These are phyloP conservation scores for Tenthredo amoena DNA, from an alignment of 2,888 invertebrate genomes.

Conservation along the genomic window DNA sequence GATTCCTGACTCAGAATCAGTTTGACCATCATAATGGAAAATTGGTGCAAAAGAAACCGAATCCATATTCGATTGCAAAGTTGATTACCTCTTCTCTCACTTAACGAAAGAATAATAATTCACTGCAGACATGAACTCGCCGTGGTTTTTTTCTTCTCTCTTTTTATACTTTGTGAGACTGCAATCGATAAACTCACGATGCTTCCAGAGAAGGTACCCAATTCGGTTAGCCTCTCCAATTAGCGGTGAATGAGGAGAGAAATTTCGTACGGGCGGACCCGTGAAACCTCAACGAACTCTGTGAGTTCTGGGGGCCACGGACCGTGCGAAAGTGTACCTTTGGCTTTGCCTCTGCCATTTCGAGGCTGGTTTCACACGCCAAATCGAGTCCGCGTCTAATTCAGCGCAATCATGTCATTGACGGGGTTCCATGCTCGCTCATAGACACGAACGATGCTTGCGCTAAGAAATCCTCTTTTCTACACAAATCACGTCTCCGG, in stretches of 20 bases:
- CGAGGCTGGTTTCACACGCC: conserved; percentile 38
- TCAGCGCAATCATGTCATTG: conserved; percentile 42
- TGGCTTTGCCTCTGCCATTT: conserved; percentile 29
- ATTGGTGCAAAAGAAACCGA: neutral
- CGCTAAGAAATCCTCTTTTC: conserved; percentile 1
- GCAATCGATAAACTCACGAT: conserved; percentile 29
- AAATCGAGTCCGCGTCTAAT: conserved; percentile 28
- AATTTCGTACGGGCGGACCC: conserved; percentile 25
- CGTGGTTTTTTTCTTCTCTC: neutral
- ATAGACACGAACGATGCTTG: conserved; percentile 33
- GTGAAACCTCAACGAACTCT: conserved; percentile 28
- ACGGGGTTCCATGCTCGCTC: neutral
- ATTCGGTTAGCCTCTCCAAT: conserved; percentile 48
- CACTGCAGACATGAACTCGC: neutral
- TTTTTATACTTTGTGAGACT: neutral
- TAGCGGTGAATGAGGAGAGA: conserved; percentile 47
- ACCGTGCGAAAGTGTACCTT: conserved; percentile 50
- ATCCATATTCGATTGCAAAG: neutral
- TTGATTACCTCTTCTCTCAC: neutral
- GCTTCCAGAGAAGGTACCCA: conserved; percentile 32
- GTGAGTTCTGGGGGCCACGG: conserved; percentile 16
- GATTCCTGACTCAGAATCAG: neutral
- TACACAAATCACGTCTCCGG: neutral
- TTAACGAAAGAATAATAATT: conserved; percentile 18
- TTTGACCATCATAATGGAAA: neutral